These are phyloP conservation scores for Crossocerus cetratus DNA, from an alignment of 2,888 invertebrate species.

Conservation along the genomic window DNA sequence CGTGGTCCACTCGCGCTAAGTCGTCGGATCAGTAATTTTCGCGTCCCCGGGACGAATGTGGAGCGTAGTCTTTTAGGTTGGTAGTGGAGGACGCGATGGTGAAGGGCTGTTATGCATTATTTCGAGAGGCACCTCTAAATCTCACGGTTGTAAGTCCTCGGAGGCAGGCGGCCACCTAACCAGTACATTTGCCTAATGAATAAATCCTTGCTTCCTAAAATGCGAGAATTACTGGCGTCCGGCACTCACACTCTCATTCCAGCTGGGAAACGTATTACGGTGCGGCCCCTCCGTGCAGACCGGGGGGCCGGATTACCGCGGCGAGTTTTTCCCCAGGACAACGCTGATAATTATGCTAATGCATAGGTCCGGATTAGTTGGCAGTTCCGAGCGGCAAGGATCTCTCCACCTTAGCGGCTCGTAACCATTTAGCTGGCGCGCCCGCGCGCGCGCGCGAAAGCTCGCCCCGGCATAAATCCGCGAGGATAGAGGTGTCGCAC, in stretches of 20 bases:
- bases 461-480: constrained; percentile 8
- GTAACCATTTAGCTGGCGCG: no score
- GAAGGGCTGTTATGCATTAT: neutral
- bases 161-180: neutral
- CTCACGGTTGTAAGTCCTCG: constrained; percentile 1
- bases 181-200: constrained; percentile 13
- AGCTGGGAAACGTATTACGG: neutral
- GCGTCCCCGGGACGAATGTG: neutral
- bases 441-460: constrained; percentile 17
- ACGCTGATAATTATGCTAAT: constrained; percentile 13
- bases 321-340: neutral
- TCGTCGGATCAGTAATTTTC: neutral
- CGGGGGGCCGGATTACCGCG: neutral
- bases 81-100: constrained; percentile 4
- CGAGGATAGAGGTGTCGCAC: neutral
- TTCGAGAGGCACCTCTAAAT: neutral
- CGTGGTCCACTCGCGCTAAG: neutral
- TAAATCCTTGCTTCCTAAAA: neutral
- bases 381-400: neutral
- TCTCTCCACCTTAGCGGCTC: neutral
- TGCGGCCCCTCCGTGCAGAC: no score
- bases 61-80: constrained; percentile 1
- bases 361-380: constrained; percentile 5
- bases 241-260: neutral
- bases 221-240: neutral